Evolutionary conservation across 2,888 invertebrate genomes (phyloP), one percentile per base, ranked within the genome.

Genomic region (Rhagophthalmus giganteus): DNA sequence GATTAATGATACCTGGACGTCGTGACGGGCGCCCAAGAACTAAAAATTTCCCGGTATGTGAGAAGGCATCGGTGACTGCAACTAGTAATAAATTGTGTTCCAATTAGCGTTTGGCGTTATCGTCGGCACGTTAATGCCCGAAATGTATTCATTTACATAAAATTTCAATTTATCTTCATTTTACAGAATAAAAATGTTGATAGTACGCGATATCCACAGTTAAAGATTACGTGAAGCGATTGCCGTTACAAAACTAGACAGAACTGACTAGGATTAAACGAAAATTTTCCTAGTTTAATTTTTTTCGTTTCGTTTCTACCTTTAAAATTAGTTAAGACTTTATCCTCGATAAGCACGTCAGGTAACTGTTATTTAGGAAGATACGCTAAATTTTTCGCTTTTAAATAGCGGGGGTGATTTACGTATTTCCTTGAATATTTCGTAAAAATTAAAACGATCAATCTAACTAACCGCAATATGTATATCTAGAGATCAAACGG

Each of bases 121-220:
- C 61, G 54, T 49, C 40, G 41, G 32, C 38, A 40, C 38, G 45
- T 49, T 55, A 56, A 59, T 54, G 45, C 48, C 57, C 54, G 40
- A 42, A 57, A 56, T 55, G 55, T 33, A 48, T 44, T 35, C 49
- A 66, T 67, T 66, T 65, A 49, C 66, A 67, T 66, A 60, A 62
- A 65, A 63, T 50, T 59, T 52, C 51, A 58, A 66, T 67, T 59
- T 62, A 63, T 66, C 60, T 61, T 57, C 38, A 33, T 32, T 34
- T 42, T 32, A 24, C 31, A 15, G 33, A 34, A 46, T 25, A 35
- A 45, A 37, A 35, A 37, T 24, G 35, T 24, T 45, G 37, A 45
- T 37, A 35, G 25, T 32, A 32, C 40, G 30, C 31, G 28, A 25
- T 32, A 41, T 24, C 14, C 40, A 32, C 6, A 32, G 40, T 24